A percentile compares a stretch with the other conserved stretches of the same genome.
phyloP scores from a whole-genome alignment of 2,888 invertebrate species.

The Zygaena filipendulae region DNA sequence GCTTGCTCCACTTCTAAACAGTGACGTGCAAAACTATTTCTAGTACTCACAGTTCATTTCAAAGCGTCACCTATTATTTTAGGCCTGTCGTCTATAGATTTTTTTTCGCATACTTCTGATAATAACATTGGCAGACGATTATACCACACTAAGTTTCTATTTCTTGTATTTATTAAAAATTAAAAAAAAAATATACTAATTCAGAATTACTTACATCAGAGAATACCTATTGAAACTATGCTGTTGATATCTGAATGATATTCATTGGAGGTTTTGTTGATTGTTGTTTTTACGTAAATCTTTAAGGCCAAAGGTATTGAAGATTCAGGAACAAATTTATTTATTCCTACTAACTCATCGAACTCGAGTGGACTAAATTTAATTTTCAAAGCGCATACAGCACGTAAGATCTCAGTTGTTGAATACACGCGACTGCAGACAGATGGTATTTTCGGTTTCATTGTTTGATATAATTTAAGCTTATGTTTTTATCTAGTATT shows the following conservation, averaged over 20 bases:
- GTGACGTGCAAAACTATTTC: conserved; percentile 53
- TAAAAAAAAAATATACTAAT: too few species aligned
- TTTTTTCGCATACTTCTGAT: conserved; percentile 20
- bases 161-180: too few species aligned
- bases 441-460: conserved; percentile 36
- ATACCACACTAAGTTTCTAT: too few species aligned
- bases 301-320: too few species aligned
- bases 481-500: conserved; percentile 45
- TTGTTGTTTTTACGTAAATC: too few species aligned
- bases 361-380: conserved; percentile 45
- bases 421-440: conserved; percentile 46
- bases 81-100: conserved; percentile 41
- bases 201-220: too few species aligned
- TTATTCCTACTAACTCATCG: conserved; percentile 34
- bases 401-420: conserved; percentile 55
- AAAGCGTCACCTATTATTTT: conserved; percentile 54
- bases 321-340: too few species aligned
- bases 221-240: too few species aligned
- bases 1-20: conserved; percentile 31
- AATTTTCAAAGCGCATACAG: conserved; percentile 42
- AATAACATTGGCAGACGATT: too few species aligned
- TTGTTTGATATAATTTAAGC: conserved; percentile 29
- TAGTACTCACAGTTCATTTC: conserved; percentile 42
- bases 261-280: too few species aligned
- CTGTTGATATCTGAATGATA: too few species aligned